These are phyloP conservation scores for Oriolus oriolus DNA, from an alignment of 2,113 vertebrate species.

Conservation along the genomic window DNA sequence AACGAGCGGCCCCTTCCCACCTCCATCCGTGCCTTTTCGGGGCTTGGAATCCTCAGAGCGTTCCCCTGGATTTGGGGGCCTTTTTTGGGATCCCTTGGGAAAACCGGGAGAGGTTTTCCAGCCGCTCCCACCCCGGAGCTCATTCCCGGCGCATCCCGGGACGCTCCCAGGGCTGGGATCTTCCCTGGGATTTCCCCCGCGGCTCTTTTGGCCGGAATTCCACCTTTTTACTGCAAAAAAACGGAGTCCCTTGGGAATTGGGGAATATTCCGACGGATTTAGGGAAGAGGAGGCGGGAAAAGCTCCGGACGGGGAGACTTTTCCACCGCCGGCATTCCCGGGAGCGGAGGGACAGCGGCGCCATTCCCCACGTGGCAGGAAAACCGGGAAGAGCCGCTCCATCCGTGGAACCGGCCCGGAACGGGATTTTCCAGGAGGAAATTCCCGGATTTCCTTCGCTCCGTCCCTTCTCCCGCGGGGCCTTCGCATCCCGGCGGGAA, in stretches of 20 bases:
- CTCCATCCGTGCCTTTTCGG: accelerated
- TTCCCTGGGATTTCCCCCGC: accelerated
- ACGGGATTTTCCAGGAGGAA: background rate
- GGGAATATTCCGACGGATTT: accelerated
- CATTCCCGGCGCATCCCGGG: background rate
- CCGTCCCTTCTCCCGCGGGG: background rate
- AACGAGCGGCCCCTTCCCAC: background rate
- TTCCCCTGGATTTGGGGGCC: background rate
- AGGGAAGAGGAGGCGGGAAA: background rate
- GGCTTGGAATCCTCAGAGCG: background rate
- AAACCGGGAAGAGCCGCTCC: background rate
- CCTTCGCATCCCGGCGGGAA: background rate
- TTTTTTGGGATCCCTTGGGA: background rate
- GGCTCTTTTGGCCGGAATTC: background rate
- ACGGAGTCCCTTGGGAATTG: background rate
- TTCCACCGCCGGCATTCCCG: background rate
- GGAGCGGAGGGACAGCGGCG: background rate
- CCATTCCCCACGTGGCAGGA: background rate
- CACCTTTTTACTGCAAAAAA: background rate
- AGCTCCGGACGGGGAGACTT: background rate
- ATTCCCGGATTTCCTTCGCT: background rate
- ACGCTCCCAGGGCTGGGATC: accelerated
- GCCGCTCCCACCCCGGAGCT: background rate
- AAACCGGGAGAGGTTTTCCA: background rate
- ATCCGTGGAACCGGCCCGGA: background rate